A percentile compares a stretch with the other conserved stretches of the same genome.
These are phyloP conservation scores for Mylabris phalerata DNA, from an alignment of 1,140 invertebrate genomes.

Conservation along the genomic window DNA sequence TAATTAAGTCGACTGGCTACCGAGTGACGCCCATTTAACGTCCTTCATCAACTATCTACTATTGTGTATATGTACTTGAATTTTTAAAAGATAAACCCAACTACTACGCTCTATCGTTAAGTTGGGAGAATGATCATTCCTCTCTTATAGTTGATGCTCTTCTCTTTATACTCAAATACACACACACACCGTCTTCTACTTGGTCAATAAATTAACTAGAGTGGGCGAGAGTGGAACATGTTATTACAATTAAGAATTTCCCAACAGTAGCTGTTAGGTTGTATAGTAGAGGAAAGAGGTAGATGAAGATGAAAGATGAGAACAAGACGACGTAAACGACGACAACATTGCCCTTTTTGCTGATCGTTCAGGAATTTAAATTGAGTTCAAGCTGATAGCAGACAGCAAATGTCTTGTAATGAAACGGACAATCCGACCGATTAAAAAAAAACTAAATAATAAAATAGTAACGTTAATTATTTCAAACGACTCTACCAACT, in stretches of 20 bases:
- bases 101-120: background rate
- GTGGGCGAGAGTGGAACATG: conserved; percentile 33
- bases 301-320: background rate
- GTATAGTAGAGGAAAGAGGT: background rate
- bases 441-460: conserved; percentile 3
- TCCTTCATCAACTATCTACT: too few species aligned
- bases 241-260: conserved; percentile 34
- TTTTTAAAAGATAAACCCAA: conserved; percentile 18
- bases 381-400: background rate
- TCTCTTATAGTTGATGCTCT: too few species aligned
- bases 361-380: background rate
- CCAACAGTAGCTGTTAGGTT: conserved; percentile 25
- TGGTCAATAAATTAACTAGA: conserved; percentile 33
- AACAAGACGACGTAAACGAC: background rate
- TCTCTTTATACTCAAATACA: too few species aligned
- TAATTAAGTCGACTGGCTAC: conserved; percentile 18
- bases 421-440: background rate
- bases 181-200: background rate
- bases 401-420: background rate
- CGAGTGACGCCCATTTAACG: conserved; percentile 9
- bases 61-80: background rate
- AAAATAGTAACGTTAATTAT: conserved; percentile 1
- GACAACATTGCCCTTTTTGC: background rate
- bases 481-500: too few species aligned
- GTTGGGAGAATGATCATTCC: background rate